Percentiles rank a stretch among this genome's conserved stretches.
These are phyloP conservation scores for Prosapia bicincta DNA, from an alignment of 2,888 invertebrate genomes.

Conservation along the genomic window DNA sequence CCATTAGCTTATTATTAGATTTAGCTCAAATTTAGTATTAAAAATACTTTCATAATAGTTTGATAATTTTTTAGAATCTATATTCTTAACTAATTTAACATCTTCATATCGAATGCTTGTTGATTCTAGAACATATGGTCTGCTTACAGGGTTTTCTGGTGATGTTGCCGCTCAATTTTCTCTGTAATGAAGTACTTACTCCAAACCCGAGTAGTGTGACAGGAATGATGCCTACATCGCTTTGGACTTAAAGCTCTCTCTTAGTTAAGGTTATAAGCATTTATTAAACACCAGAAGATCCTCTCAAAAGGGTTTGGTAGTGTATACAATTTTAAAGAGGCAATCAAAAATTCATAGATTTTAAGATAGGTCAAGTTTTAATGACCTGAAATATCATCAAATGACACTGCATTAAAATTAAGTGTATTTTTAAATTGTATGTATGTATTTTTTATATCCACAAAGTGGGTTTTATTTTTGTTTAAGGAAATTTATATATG, in stretches of 20 bases:
- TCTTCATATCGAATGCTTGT: too few species aligned
- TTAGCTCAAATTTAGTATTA: too few species aligned
- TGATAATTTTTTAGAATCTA: too few species aligned
- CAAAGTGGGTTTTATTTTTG: not conserved
- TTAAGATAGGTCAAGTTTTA: not conserved
- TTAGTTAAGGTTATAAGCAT: not conserved
- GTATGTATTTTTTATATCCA: not conserved
- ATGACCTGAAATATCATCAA: not conserved
- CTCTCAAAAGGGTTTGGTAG: too few species aligned
- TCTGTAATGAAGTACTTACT: conserved; percentile 80
- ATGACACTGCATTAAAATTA: not conserved
- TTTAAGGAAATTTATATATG: too few species aligned
- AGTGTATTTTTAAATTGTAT: not conserved
- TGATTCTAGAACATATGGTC: too few species aligned
- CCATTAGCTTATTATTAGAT: too few species aligned
- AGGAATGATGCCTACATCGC: conserved; percentile 84
- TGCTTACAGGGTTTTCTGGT: conserved; percentile 75
- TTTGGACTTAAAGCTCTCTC: conserved; percentile 71
- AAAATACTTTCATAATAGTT: too few species aligned
- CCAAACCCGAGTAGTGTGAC: conserved; percentile 83
- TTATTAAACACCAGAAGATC: not conserved
- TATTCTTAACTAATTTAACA: too few species aligned
- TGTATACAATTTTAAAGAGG: too few species aligned
- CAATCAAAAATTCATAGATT: too few species aligned
- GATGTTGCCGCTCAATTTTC: conserved; percentile 82